These are phyloP conservation scores for Melipona beecheii DNA, from an alignment of 2,888 invertebrate genomes.

Conservation along the genomic window DNA sequence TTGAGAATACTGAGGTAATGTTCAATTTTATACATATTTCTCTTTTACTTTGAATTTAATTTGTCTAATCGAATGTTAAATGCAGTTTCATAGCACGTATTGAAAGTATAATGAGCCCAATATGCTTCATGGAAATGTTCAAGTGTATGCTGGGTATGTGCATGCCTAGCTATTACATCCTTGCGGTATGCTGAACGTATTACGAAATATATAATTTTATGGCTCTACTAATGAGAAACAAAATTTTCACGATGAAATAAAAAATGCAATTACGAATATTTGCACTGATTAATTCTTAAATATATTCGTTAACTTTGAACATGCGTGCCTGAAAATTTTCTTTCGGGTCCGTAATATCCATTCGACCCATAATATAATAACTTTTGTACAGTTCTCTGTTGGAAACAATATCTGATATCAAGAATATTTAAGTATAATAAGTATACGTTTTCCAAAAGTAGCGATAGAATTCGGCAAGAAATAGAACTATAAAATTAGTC, in stretches of 20 bases:
- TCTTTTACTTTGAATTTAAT: neutral
- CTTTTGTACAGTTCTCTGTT: neutral
- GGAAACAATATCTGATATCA: neutral
- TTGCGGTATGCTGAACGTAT: constrained; percentile 53
- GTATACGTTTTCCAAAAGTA: neutral
- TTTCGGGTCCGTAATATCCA: neutral
- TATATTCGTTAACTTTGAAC: neutral
- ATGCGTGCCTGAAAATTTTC: neutral
- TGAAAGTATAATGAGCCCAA: constrained; percentile 72
- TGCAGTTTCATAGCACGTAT: constrained; percentile 73
- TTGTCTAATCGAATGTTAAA: constrained; percentile 17
- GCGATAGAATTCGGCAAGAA: neutral
- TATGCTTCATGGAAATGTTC: constrained; percentile 77
- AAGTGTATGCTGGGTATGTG: constrained; percentile 74
- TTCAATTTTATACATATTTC: neutral
- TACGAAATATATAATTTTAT: neutral
- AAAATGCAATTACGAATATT: neutral
- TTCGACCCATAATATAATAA: no score
- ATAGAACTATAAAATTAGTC: neutral
- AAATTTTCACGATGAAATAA: neutral
- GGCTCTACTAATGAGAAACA: neutral
- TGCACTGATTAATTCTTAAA: neutral
- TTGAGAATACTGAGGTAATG: constrained; percentile 54
- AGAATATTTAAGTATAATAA: neutral
- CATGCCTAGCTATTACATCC: constrained; percentile 55